These are phyloP conservation scores for Paramormyrops kingsleyae DNA, from an alignment of 2,113 vertebrate species.

Conservation along the genomic window DNA sequence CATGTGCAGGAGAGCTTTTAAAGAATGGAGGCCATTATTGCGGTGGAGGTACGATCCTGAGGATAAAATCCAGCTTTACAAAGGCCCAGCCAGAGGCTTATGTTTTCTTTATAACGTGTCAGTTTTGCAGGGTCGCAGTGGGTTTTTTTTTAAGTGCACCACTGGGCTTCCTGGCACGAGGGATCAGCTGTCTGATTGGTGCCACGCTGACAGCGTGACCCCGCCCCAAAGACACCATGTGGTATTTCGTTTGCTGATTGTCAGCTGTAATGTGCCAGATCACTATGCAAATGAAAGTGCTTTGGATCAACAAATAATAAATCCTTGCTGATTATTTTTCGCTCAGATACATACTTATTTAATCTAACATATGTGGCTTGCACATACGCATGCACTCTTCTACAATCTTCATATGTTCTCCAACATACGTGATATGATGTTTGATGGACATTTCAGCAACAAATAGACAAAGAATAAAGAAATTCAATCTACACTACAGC, in stretches of 20 bases:
- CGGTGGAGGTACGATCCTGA: neutral
- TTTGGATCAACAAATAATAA: neutral
- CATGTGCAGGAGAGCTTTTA: neutral
- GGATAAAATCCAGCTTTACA: neutral
- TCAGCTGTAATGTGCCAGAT: neutral
- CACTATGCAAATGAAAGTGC: neutral
- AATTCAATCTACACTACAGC: neutral
- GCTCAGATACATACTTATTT: neutral
- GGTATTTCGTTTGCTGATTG: neutral
- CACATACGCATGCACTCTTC: conserved; percentile 4
- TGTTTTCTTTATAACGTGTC: neutral
- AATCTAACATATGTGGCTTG: neutral
- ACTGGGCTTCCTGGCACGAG: neutral
- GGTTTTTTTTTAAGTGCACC: neutral
- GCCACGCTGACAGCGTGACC: neutral
- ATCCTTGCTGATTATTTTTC: neutral
- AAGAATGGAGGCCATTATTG: neutral
- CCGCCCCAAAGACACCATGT: neutral
- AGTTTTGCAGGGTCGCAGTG: neutral
- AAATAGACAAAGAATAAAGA: neutral
- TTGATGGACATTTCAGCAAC: conserved; percentile 19
- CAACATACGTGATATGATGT: conserved; percentile 41
- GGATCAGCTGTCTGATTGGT: neutral
- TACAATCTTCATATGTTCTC: conserved; percentile 47
- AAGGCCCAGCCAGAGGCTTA: neutral